Base-by-base conservation (phyloP, 2,888 invertebrate genomes). In the Caenorhabditis sp. region DNA sequence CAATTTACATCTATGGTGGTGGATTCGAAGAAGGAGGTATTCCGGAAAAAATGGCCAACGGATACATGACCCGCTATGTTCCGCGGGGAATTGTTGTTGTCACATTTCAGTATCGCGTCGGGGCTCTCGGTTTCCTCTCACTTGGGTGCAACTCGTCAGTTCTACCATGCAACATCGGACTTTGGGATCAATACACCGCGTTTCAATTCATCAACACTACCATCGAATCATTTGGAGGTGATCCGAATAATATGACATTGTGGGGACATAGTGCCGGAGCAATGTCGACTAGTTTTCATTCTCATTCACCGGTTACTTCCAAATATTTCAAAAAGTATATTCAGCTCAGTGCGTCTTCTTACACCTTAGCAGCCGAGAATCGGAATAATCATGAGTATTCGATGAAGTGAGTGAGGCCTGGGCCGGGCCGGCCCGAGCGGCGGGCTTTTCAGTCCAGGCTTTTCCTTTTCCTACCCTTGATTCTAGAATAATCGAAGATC, bases 241-340 rank as follows among this genome's bases (percentile, higher is more conserved):
- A 73, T 43, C 10, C 58, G 2, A 43, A 49, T 4, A 57, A 66
- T n/a, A 68, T 73, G 65, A 73, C 73, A 19, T 21, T 67, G 24
- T 62, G 61, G 73, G 73, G 73, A n/a, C 73, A 73, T 21, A 53
- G 58, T 65, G 68, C 73, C 4, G 68, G 68, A 27, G 19, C 73
- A 49, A 65, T 73, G 65, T 43, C 65, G n/a, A 57, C 51, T 27
- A 62, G 68, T 36, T 26, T 73, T 10, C 68, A 68, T 49, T 65
- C 73, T 6, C 21, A 68, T 17, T 68, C 68, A 17, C 73, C 73
- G 19, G 50, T 73, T 26, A 60, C 73, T 10, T 65, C 65, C 12
- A n/a, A 51, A n/a, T 64, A 26, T 23, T 68, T 73, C 65, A 27
- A 31, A 17, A 73, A 68, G 10, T 73, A 57, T 53, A 68, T 73